A percentile compares a stretch with the other conserved stretches of the same genome.
Conservation (phyloP, 2,797 vertebrate genomes). For the Monodelphis domestica region DNA sequence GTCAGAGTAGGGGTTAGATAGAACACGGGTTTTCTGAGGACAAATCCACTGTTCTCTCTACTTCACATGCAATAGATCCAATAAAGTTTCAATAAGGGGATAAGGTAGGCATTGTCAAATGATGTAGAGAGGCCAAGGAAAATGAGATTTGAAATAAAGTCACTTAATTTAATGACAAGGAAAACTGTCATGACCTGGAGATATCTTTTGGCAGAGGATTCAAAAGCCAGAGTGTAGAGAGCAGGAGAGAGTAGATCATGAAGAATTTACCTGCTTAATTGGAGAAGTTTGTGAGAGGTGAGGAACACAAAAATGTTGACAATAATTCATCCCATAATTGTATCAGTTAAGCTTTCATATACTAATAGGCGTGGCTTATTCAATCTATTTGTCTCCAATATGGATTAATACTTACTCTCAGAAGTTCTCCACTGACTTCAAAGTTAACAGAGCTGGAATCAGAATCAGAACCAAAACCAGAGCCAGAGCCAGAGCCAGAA, state of each 20-base stretch:
- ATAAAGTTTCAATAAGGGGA: not conserved
- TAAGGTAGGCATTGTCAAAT: not conserved
- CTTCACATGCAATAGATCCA: not conserved
- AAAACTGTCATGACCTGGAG: not conserved
- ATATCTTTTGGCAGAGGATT: not conserved
- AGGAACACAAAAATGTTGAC: not conserved
- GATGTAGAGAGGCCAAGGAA: not conserved
- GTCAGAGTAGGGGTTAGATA: not conserved
- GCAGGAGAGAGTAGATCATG: not conserved
- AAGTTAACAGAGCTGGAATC: conserved; percentile 85
- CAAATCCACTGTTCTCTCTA: not conserved
- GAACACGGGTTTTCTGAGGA: not conserved
- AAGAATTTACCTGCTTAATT: not conserved
- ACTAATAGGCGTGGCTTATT: not conserved
- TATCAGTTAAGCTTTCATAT: not conserved
- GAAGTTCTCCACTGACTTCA: conserved; percentile 86
- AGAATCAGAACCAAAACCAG: conserved; percentile 30
- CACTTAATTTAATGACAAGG: too few species aligned
- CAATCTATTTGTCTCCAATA: conserved; percentile 1
- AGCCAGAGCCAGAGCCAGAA: not conserved
- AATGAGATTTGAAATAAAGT: not conserved
- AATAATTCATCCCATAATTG: not conserved
- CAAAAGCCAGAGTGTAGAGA: not conserved
- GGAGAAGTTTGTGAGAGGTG: not conserved
- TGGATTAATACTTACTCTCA: conserved; percentile 79